Base-by-base conservation (phyloP, 2,888 invertebrate genomes). In the Tenthredo distinguenda region DNA sequence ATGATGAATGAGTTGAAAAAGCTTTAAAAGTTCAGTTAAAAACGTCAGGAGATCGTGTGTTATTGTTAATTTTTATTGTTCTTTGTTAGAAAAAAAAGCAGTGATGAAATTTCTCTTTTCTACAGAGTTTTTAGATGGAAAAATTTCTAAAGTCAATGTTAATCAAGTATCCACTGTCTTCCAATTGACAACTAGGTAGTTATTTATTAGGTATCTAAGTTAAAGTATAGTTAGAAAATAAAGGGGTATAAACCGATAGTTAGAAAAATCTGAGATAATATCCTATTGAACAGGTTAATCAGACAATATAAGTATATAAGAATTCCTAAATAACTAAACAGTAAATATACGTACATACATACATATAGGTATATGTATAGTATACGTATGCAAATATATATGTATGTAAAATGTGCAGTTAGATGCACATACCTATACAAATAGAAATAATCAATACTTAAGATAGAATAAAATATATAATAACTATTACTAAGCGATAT, bases 381-480 rank as follows among this genome's bases (percentile, higher is more conserved):
- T n/a, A 55, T 55, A 55, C 55, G 5, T n/a, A 55, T 55, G 55
- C 55, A 55, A n/a, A 18, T 12, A 55, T 55, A 5, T 50, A 50
- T 50, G 50, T 50, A 18, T 50, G 18, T n/a, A n/a, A n/a, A 55
- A 68, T 68, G 34, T 68, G 12, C 12, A 47, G 2, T 12, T 12
- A 47, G 47, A 68, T 68, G 15, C 68, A 18, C 5, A 34, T 68
- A 62, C 12, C 21, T 62, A 62, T 62, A 62, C 12, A 26, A 21
- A 58, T 58, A 74, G 18, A 47, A 50, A 55, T 77, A 77, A 77
- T 77, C 10, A 77, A 77, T 77, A 47, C 43, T 76, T 77, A 34
- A 50, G 43, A 55, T 50, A 77, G 77, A 50, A 77, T 77, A 77
- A 50, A 55, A 77, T 77, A 34, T 47, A 18, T 18, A 26, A 18